A percentile compares a stretch with the other conserved stretches of the same genome.
phyloP scores from a whole-genome alignment of 2,888 invertebrate genomes.

The Zaprionus lineosus region DNA sequence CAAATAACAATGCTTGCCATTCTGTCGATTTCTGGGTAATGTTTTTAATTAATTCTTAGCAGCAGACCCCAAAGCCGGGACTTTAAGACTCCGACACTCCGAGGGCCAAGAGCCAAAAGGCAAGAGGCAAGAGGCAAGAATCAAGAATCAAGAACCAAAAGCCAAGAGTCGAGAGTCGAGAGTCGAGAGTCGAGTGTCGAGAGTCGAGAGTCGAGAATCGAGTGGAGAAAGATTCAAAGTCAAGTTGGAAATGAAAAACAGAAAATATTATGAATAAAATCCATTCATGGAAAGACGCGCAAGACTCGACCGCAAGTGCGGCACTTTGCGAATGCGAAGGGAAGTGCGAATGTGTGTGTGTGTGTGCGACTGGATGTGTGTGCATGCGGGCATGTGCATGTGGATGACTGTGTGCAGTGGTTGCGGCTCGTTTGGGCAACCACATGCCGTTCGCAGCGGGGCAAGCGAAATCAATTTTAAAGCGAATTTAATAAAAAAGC shows the following conservation, averaged over 20 bases:
- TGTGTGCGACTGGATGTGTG: constrained; percentile 1
- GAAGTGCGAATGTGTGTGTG: constrained; percentile 14
- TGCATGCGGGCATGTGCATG: constrained; percentile 18
- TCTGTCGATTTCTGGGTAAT: constrained; percentile 51
- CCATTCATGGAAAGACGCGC: constrained; percentile 65
- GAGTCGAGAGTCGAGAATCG: constrained; percentile 12
- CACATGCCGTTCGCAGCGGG: constrained; percentile 50
- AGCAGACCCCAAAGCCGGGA: too few species aligned
- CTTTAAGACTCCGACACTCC: too few species aligned
- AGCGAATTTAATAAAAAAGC: constrained; percentile 68
- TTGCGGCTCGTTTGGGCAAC: constrained; percentile 49
- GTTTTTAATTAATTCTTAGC: constrained; percentile 70
- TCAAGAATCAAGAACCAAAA: constrained; percentile 3
- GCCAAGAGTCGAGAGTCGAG: not conserved
- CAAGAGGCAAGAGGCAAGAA: not conserved
- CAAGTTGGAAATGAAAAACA: constrained; percentile 49
- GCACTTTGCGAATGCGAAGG: constrained; percentile 43
- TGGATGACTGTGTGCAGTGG: constrained; percentile 19
- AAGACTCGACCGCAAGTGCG: constrained; percentile 42
- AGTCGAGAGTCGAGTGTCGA: constrained; percentile 7
- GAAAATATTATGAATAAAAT: constrained; percentile 64
- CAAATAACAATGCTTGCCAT: constrained; percentile 53
- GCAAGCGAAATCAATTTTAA: constrained; percentile 65
- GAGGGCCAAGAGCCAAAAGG: constrained; percentile 26
- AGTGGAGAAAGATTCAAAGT: constrained; percentile 57